Conservation (phyloP, 37 sponge, comb jelly and placozoan genomes). For the Haliclona indistincta region DNA sequence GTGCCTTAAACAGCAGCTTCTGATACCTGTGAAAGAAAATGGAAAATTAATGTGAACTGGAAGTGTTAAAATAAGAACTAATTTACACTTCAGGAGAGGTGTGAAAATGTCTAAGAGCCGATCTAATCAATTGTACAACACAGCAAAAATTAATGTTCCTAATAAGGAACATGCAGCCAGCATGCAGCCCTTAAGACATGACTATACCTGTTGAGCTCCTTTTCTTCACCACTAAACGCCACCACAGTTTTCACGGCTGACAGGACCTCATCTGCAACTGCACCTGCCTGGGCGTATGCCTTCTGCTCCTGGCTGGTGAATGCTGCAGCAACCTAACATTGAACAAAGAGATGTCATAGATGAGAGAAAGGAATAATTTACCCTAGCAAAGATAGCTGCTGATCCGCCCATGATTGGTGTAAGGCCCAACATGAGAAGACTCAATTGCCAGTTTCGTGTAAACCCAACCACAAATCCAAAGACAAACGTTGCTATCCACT, state of each 20-base stretch:
- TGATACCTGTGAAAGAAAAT: constrained; percentile 65
- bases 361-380: neutral
- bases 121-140: too few relatives aligned
- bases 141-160: too few relatives aligned
- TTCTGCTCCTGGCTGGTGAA: constrained; percentile 75
- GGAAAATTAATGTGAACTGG: too few relatives aligned
- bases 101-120: too few relatives aligned
- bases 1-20: constrained; percentile 52
- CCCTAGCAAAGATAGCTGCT: constrained; percentile 12
- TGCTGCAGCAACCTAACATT: constrained; percentile 43
- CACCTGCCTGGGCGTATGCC: constrained; percentile 91
- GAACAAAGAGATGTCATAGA: neutral
- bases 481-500: constrained; percentile 57
- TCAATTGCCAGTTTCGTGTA: constrained; percentile 35
- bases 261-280: constrained; percentile 86
- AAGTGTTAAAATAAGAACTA: neutral
- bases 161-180: too few relatives aligned
- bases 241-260: constrained; percentile 89
- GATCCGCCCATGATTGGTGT: constrained; percentile 50
- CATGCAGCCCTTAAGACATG: too few relatives aligned
- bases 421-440: constrained; percentile 40
- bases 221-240: constrained; percentile 79
- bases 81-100: too few relatives aligned
- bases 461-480: constrained; percentile 42
- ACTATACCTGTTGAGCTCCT: constrained; percentile 58